These are phyloP conservation scores for Ptycholaimellus sp. DNA, from an alignment of 2,888 invertebrate genomes.

Conservation along the genomic window DNA sequence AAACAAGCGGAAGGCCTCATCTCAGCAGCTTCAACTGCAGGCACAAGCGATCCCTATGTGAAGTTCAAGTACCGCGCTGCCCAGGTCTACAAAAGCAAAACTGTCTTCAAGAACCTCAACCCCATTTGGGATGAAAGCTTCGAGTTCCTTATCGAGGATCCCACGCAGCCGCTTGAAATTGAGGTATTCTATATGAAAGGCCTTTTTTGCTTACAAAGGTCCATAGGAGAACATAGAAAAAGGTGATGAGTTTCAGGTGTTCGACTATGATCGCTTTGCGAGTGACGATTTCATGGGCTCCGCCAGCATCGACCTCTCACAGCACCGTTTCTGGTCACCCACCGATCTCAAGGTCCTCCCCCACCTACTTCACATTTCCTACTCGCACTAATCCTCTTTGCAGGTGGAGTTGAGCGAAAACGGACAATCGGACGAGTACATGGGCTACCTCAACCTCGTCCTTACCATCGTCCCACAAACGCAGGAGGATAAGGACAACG, in stretches of 20 bases:
- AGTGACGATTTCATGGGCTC: slow-evolving; percentile 89
- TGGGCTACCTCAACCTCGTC: slow-evolving; percentile 61
- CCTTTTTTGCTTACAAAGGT: background rate
- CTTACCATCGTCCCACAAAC: slow-evolving; percentile 69
- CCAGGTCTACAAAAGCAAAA: slow-evolving; percentile 71
- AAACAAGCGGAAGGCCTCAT: background rate
- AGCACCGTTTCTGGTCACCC: slow-evolving; percentile 9
- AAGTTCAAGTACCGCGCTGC: slow-evolving; percentile 30
- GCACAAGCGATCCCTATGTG: slow-evolving; percentile 22
- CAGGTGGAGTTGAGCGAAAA: too few relatives aligned
- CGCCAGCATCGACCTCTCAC: slow-evolving; percentile 48
- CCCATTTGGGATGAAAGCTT: slow-evolving; percentile 96
- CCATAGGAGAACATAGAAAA: background rate
- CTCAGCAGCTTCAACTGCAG: slow-evolving; percentile 13
- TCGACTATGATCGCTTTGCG: slow-evolving; percentile 88
- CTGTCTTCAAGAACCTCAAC: slow-evolving; percentile 73
- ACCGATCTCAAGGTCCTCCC: too few relatives aligned
- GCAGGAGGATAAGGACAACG: slow-evolving; percentile 45
- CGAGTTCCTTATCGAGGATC: slow-evolving; percentile 62
- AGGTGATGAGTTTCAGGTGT: slow-evolving; percentile 37
- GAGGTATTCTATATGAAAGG: slow-evolving; percentile 32
- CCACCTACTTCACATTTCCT: too few relatives aligned
- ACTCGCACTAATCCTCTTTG: too few relatives aligned
- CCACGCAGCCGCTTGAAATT: slow-evolving; percentile 54
- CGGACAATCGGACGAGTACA: slow-evolving; percentile 37